Percentiles rank a stretch among this genome's conserved stretches.
Evolutionary conservation across 1,140 invertebrate species (phyloP).

Genomic region (Ptiloglossa arizonensis): DNA sequence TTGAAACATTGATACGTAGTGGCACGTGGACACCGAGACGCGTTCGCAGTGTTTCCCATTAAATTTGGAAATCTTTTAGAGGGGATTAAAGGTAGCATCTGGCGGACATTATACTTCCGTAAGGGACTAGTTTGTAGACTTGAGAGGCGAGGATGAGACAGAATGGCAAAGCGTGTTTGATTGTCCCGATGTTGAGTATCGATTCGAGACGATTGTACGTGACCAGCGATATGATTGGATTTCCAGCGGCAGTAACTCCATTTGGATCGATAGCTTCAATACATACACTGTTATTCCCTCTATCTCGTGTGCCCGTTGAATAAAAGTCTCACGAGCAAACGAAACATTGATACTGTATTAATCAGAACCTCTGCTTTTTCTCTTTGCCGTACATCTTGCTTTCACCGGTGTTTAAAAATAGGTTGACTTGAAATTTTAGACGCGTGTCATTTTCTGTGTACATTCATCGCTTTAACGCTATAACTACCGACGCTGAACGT

Average conservation of each 20-base stretch:
- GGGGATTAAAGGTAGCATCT: not conserved
- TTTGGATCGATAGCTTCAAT: slow-evolving; percentile 53
- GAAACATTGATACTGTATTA: slow-evolving; percentile 17
- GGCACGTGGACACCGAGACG: no score
- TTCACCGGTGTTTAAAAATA: not conserved
- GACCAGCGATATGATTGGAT: slow-evolving; percentile 63
- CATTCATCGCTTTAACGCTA: no score
- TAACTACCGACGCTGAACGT: no score
- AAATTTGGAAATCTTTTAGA: slow-evolving; percentile 26
- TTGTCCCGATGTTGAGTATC: slow-evolving; percentile 65
- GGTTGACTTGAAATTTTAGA: no score
- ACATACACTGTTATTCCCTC: slow-evolving; percentile 36
- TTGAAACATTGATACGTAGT: not conserved
- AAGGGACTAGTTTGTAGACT: slow-evolving; percentile 32
- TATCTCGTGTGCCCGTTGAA: not conserved
- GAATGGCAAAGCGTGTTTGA: slow-evolving; percentile 57
- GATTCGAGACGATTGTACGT: slow-evolving; percentile 62
- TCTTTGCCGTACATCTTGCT: not conserved
- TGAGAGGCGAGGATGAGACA: slow-evolving; percentile 36
- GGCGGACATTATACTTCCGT: slow-evolving; percentile 19
- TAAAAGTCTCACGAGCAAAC: slow-evolving; percentile 3
- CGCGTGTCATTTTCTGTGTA: not conserved
- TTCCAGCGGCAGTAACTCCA: slow-evolving; percentile 56
- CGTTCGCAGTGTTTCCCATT: not conserved
- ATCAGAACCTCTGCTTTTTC: not conserved